Evolutionary conservation across 1,140 invertebrate genomes (phyloP).

Genomic region (Ips nitidus): DNA sequence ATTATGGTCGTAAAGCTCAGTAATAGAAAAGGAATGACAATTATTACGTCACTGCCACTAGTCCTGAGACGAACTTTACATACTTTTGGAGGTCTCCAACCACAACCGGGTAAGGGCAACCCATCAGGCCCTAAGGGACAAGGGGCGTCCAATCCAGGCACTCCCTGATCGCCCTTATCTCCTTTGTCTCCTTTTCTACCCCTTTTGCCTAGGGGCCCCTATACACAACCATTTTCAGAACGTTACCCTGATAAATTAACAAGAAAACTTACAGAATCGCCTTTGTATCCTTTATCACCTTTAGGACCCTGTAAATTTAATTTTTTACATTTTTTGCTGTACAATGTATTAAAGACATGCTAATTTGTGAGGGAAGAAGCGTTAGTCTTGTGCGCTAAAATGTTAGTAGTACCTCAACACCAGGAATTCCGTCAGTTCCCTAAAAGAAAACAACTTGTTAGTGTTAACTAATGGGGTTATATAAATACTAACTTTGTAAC

Average conservation of each 20-base stretch:
- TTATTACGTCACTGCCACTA: not conserved
- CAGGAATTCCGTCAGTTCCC: slow-evolving; percentile 91
- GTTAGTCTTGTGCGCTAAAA: not conserved
- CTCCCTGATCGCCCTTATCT: slow-evolving; percentile 91
- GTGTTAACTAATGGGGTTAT: not conserved
- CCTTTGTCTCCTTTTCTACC: slow-evolving; percentile 89
- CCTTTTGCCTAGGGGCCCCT: slow-evolving; percentile 85
- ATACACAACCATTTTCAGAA: slow-evolving; percentile 17
- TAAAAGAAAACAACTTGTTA: slow-evolving; percentile 57
- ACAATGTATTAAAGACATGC: not conserved
- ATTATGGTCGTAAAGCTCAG: too few species aligned
- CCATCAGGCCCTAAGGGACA: slow-evolving; percentile 94
- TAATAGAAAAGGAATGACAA: too few species aligned
- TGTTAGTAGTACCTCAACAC: slow-evolving; percentile 70
- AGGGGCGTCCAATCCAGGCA: slow-evolving; percentile 94
- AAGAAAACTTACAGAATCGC: slow-evolving; percentile 74
- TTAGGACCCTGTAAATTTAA: slow-evolving; percentile 71
- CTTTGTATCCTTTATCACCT: slow-evolving; percentile 85
- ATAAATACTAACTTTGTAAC: not conserved
- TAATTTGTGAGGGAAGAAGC: not conserved
- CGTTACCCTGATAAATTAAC: too few species aligned
- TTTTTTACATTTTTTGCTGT: not conserved
- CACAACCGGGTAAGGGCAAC: slow-evolving; percentile 90
- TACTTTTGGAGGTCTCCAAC: slow-evolving; percentile 87
- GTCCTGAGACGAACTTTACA: not conserved